Percentiles rank a stretch among this genome's conserved stretches.
These are phyloP conservation scores for Myotis myotis DNA, from an alignment of 2,797 vertebrate genomes.

Conservation along the genomic window DNA sequence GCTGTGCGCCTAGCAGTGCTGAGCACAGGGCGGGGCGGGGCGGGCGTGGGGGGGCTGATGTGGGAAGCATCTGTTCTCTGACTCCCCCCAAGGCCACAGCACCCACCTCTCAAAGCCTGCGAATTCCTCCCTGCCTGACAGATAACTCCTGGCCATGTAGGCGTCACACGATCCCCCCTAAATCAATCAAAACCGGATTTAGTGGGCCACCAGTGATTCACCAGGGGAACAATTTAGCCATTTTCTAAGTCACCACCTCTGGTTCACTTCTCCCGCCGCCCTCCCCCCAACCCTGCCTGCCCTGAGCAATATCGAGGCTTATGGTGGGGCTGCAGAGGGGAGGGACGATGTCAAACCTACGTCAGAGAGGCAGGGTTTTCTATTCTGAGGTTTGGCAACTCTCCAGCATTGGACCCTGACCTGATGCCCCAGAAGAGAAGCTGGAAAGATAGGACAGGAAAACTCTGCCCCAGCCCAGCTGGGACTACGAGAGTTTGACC, in stretches of 20 bases:
- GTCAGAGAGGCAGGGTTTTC: slow-evolving; percentile 14
- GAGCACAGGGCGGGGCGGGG: neutral
- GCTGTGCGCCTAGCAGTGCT: neutral
- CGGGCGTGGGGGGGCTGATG: too few relatives aligned
- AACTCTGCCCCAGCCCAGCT: neutral
- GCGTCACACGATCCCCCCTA: slow-evolving; percentile 48
- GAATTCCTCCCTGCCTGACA: slow-evolving; percentile 9
- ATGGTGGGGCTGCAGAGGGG: neutral
- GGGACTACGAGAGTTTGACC: neutral
- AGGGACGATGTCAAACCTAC: neutral
- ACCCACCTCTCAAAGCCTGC: neutral
- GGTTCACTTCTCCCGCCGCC: neutral
- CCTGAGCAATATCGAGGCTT: neutral
- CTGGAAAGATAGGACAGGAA: neutral
- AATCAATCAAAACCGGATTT: slow-evolving; percentile 74
- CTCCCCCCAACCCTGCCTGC: neutral
- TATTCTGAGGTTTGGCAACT: neutral
- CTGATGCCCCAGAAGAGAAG: neutral
- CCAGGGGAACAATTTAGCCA: slow-evolving; percentile 50
- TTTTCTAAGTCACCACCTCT: slow-evolving; percentile 46
- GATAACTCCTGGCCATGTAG: neutral
- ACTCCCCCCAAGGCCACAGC: neutral
- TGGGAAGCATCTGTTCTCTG: neutral
- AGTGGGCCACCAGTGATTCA: slow-evolving; percentile 47
- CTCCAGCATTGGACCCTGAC: neutral